Evolutionary conservation across 1,140 invertebrate genomes (phyloP).

Genomic region (Meloidogyne floridensis): DNA sequence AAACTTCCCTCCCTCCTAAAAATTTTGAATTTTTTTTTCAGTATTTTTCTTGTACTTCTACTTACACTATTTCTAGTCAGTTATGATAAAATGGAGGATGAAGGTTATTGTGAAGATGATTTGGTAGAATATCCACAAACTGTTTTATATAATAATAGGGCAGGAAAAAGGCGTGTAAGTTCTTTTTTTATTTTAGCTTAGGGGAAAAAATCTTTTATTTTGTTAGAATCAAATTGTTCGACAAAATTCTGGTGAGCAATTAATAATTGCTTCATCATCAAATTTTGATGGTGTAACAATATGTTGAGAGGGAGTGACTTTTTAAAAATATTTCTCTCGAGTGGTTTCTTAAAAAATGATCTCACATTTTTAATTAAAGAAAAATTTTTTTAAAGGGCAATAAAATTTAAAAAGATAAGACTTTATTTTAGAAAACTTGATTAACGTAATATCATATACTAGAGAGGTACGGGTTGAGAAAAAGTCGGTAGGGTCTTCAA

Average conservation of each 20-base stretch:
- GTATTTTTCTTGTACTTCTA: background rate
- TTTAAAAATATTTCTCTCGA: background rate
- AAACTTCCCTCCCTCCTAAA: too few species aligned
- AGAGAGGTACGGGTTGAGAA: too few species aligned
- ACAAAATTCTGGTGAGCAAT: background rate
- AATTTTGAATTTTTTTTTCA: background rate
- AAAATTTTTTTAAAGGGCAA: background rate
- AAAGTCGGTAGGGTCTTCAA: too few species aligned
- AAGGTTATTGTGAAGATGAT: background rate
- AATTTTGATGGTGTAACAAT: background rate
- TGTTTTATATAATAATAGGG: background rate
- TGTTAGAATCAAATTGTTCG: constrained; percentile 2
- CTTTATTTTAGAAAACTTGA: too few species aligned
- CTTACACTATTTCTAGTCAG: background rate
- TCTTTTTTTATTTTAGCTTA: background rate
- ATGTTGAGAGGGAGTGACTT: background rate
- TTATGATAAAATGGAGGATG: background rate
- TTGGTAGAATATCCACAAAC: background rate
- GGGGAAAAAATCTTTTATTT: too few species aligned
- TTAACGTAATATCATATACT: too few species aligned
- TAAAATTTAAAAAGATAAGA: background rate
- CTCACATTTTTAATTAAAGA: background rate
- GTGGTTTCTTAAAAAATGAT: background rate
- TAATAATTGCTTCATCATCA: background rate
- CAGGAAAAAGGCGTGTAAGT: background rate